Conservation (phyloP, 2,888 invertebrate genomes). For the Agonopterix heracliana region DNA sequence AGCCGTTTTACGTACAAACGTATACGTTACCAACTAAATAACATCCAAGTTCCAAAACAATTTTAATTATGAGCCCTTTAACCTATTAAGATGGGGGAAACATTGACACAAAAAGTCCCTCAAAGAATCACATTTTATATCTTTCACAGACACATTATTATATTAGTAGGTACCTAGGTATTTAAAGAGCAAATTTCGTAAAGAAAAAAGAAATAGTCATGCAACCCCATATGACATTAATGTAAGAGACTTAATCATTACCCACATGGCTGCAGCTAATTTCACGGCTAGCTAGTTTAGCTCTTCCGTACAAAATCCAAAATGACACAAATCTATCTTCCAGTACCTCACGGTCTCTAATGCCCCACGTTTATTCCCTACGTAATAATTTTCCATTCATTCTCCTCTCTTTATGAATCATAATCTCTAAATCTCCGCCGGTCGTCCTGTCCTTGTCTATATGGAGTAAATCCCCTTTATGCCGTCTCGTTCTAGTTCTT, state of each 20-base stretch:
- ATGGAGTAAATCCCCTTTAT: conserved; percentile 27
- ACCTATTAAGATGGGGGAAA: too few relatives aligned
- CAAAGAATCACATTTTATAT: too few relatives aligned
- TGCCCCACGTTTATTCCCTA: conserved; percentile 55
- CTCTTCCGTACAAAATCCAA: conserved; percentile 16
- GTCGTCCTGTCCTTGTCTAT: conserved; percentile 47
- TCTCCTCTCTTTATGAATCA: conserved; percentile 72
- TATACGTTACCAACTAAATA: too few relatives aligned
- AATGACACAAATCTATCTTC: conserved; percentile 32
- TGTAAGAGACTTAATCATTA: not conserved
- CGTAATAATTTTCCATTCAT: conserved; percentile 73
- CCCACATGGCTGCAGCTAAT: conserved; percentile 28
- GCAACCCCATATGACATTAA: not conserved
- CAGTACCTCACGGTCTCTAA: conserved; percentile 34
- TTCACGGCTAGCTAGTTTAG: conserved; percentile 21
- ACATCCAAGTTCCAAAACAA: too few relatives aligned
- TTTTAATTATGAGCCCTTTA: too few relatives aligned
- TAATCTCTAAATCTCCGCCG: conserved; percentile 71
- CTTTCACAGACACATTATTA: too few relatives aligned
- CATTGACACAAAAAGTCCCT: too few relatives aligned
- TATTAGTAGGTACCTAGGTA: too few relatives aligned
- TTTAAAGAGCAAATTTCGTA: too few relatives aligned
- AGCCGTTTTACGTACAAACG: too few relatives aligned
- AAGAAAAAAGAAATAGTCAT: too few relatives aligned
- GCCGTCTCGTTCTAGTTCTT: conserved; percentile 59